Evolutionary conservation across 2,113 vertebrate species (phyloP).

Genomic region (Malurus melanocephalus): DNA sequence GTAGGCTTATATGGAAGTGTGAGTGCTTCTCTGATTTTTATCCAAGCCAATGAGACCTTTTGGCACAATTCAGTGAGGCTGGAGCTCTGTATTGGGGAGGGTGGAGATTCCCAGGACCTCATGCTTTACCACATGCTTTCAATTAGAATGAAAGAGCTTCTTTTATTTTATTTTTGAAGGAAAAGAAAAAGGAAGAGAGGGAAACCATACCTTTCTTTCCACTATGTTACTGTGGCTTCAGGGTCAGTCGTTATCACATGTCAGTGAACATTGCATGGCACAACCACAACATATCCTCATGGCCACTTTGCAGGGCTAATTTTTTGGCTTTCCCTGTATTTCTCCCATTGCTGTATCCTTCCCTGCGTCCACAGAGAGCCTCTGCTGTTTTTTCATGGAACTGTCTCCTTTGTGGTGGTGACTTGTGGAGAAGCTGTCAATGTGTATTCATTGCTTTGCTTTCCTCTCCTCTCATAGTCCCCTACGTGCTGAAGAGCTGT

Average conservation of each 20-base stretch:
- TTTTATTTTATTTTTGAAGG: conserved; percentile 1
- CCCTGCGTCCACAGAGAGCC: not conserved
- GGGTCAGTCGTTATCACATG: not conserved
- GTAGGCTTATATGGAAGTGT: conserved; percentile 56
- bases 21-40: conserved; percentile 39
- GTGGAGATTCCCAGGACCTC: not conserved
- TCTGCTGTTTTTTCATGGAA: not conserved
- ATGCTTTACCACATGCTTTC: conserved; percentile 22
- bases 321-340: not conserved
- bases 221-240: not conserved
- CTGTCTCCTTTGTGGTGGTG: not conserved
- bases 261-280: not conserved
- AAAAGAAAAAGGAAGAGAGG: not conserved
- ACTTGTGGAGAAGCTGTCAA: not conserved
- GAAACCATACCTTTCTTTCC: not conserved
- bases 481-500: conserved; percentile 92
- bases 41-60: conserved; percentile 37
- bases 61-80: not conserved
- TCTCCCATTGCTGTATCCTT: not conserved
- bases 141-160: conserved; percentile 13
- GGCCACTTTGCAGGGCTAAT: not conserved
- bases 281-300: not conserved
- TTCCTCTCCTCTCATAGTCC: conserved; percentile 76
- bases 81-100: not conserved
- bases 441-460: not conserved